Percentiles rank a stretch among this genome's conserved stretches.
Conservation (phyloP, 2,888 invertebrate species). For the Drosophila flavopinicola region DNA sequence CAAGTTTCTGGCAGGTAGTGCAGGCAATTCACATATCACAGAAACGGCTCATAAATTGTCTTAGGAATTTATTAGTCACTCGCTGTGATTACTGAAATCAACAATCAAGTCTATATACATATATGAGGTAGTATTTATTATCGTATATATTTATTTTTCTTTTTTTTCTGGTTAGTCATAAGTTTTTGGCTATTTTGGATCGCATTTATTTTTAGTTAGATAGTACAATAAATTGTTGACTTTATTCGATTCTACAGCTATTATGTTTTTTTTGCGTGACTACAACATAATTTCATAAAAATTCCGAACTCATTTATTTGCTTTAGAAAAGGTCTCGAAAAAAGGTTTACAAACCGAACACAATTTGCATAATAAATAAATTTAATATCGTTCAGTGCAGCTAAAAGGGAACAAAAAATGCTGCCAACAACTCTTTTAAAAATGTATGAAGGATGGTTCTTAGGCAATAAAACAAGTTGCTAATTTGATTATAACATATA, state of each 20-base stretch:
- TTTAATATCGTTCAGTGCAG: slow-evolving; percentile 26
- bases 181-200: slow-evolving; percentile 37
- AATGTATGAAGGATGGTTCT: slow-evolving; percentile 18
- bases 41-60: slow-evolving; percentile 27
- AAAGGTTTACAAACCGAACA: slow-evolving; percentile 29
- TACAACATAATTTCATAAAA: not conserved
- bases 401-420: not conserved
- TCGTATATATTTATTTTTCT: not conserved
- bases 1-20: slow-evolving; percentile 33
- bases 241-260: slow-evolving; percentile 53
- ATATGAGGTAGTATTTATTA: slow-evolving; percentile 14
- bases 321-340: slow-evolving; percentile 34
- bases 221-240: slow-evolving; percentile 55
- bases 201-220: slow-evolving; percentile 44
- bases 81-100: slow-evolving; percentile 31
- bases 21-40: slow-evolving; percentile 12
- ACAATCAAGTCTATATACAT: slow-evolving; percentile 4
- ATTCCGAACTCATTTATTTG: slow-evolving; percentile 29
- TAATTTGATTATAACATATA: slow-evolving; percentile 58
- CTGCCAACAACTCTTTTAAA: slow-evolving; percentile 1
- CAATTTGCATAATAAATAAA: slow-evolving; percentile 67
- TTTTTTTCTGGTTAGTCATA: slow-evolving; percentile 33
- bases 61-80: slow-evolving; percentile 44
- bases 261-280: slow-evolving; percentile 13
- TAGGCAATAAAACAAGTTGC: slow-evolving; percentile 51